A percentile compares a stretch with the other conserved stretches of the same genome.
These are phyloP conservation scores for Campoletis raptor DNA, from an alignment of 2,888 invertebrate species.

Conservation along the genomic window DNA sequence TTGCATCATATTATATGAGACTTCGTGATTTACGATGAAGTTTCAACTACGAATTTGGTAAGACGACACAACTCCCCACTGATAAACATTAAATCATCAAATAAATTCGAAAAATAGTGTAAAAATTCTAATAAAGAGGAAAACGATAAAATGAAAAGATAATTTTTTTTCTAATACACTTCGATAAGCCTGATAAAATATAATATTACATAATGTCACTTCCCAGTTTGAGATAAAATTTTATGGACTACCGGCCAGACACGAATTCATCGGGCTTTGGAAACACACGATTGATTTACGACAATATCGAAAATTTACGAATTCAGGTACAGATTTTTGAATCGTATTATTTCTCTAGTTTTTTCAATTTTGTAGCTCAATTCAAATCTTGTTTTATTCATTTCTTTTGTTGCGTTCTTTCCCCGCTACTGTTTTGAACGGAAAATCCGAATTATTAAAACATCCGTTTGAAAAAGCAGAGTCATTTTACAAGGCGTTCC, in stretches of 20 bases:
- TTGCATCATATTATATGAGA: conserved; percentile 14
- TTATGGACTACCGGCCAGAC: conserved; percentile 1
- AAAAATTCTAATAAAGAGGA: background rate
- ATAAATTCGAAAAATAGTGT: background rate
- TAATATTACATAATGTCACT: conserved; percentile 2
- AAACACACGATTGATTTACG: background rate
- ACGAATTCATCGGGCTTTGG: background rate
- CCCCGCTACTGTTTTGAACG: background rate
- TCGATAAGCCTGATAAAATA: conserved; percentile 9
- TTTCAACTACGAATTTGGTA: background rate
- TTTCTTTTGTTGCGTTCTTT: background rate
- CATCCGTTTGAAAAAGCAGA: background rate
- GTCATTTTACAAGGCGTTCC: background rate
- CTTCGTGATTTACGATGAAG: background rate
- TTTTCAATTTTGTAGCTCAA: background rate
- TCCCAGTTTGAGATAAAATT: conserved; percentile 2
- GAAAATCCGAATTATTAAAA: background rate
- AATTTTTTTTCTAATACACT: background rate
- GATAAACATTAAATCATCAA: background rate
- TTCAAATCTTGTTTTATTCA: background rate
- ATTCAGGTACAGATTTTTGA: background rate
- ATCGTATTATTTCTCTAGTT: background rate
- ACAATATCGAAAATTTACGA: background rate
- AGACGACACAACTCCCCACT: background rate
- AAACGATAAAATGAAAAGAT: background rate